These are phyloP conservation scores for Sprattus sprattus DNA, from an alignment of 2,113 vertebrate genomes.

Conservation along the genomic window DNA sequence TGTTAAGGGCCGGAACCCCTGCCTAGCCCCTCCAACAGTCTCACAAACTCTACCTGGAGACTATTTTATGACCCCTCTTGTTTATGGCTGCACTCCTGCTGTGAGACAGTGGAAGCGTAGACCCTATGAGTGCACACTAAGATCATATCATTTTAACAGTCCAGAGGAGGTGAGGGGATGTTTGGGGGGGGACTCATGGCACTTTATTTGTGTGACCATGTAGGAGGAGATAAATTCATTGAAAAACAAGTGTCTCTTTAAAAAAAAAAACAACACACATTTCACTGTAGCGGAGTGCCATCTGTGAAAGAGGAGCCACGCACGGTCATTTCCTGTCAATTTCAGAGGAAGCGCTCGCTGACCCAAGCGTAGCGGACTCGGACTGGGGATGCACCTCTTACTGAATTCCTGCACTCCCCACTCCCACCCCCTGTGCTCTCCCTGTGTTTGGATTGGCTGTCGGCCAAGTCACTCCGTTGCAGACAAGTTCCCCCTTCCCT, in stretches of 20 bases:
- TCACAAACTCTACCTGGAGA: background rate
- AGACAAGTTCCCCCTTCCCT: slow-evolving; percentile 16
- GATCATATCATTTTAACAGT: background rate
- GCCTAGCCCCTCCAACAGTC: background rate
- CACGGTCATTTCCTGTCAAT: slow-evolving; percentile 9
- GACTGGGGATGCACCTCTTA: background rate
- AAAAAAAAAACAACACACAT: background rate
- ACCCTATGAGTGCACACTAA: background rate
- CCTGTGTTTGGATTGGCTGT: slow-evolving; percentile 48
- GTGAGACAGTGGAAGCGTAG: background rate
- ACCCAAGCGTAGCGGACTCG: background rate
- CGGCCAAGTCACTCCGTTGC: slow-evolving; percentile 40
- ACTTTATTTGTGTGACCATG: background rate
- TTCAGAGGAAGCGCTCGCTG: background rate
- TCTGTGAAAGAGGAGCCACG: background rate
- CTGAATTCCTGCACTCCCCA: slow-evolving; percentile 40
- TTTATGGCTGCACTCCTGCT: background rate
- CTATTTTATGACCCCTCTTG: background rate
- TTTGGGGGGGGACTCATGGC: background rate
- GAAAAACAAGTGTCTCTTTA: background rate
- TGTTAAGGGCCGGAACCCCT: background rate
- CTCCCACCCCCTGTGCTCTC: slow-evolving; percentile 35
- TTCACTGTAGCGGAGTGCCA: background rate
- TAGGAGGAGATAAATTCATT: background rate
- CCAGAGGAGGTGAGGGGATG: background rate